Conservation (phyloP, 2,888 invertebrate genomes). For the Scelioninae gen. 1 region DNA sequence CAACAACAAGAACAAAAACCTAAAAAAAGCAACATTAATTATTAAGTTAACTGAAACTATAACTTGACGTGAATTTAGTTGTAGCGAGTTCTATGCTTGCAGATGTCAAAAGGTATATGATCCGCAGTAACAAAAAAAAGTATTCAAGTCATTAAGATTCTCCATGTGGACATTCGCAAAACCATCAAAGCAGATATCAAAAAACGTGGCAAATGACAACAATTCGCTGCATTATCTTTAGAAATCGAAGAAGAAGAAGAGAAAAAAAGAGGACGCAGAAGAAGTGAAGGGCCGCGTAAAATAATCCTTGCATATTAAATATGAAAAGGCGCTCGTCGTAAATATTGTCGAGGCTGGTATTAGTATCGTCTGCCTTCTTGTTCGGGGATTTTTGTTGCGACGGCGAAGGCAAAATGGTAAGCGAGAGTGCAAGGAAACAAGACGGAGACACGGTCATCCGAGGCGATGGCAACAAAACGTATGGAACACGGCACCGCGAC, state of each 20-base stretch:
- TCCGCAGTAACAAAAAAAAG: too few species aligned
- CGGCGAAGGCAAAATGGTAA: constrained; percentile 68
- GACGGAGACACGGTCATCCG: constrained; percentile 72
- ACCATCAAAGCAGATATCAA: constrained; percentile 7
- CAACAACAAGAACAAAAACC: too few species aligned
- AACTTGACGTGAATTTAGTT: too few species aligned
- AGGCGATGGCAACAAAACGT: constrained; percentile 82
- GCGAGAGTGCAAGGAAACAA: constrained; percentile 70
- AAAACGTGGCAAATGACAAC: constrained; percentile 33
- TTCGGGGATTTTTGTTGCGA: constrained; percentile 64
- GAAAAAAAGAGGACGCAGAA: constrained; percentile 1
- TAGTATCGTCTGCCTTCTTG: constrained; percentile 64
- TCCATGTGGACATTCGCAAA: neutral
- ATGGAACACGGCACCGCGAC: constrained; percentile 79
- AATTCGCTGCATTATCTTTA: constrained; percentile 45
- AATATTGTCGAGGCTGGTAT: constrained; percentile 64
- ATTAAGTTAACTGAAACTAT: too few species aligned
- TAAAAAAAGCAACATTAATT: too few species aligned
- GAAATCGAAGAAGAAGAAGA: constrained; percentile 31
- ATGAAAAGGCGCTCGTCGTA: constrained; percentile 65
- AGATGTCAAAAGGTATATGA: too few species aligned
- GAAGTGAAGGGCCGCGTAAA: constrained; percentile 55
- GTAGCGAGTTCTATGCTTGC: too few species aligned
- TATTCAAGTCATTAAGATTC: too few species aligned
- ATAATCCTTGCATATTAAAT: constrained; percentile 68